Evolutionary conservation across 2,888 invertebrate genomes (phyloP), one percentile per base, ranked within the genome.

Genomic region (Eilema caniola): DNA sequence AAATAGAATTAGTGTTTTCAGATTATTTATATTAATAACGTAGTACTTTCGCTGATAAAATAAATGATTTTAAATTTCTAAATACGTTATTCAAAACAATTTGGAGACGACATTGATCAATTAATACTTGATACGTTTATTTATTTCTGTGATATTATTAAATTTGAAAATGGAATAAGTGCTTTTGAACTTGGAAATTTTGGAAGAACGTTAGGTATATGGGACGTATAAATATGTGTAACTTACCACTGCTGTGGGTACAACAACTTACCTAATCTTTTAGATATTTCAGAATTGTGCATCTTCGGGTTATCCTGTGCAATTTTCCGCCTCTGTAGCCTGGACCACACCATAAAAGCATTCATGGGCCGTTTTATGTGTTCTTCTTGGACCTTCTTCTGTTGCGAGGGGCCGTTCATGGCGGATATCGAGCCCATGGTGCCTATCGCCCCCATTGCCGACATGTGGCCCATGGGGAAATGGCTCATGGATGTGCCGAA

Each of bases 361-460:
- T 99, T 99, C 99, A 99, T 99, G 53, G 99, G 99, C 79, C 99
- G 96, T 92, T 99, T 99, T 85, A 99, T 99, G 93, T 99, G 98
- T 85, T 98, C 98, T 84, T 97, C 97, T 78, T 97, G 97, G 70
- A 96, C 95, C 86, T 95, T 95, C 88, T 95, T 95, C 84, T 93
- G 93, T 74, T 94, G 95, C 57, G 88, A 89, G 80, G 96, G 95
- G 16, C 95, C 96, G 76, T 96, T 96, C 92, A 97, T 96, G 83
- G 96, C 94, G 69, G 96, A 96, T 75, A 96, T 95, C 62, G 94
- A 94, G 25, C 92, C 91, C 92, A 95, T 96, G 74, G 95, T 92
- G 68, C 96, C 96, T 80, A 96, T 96, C 76, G 95, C 95, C 3
- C 96, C 95, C 92, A 96, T 95, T 67, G 96, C 91, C 11, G 95